Percentiles rank a stretch among this genome's conserved stretches.
Conservation (phyloP, 2,113 vertebrate species). For the Coreoperca whiteheadi region DNA sequence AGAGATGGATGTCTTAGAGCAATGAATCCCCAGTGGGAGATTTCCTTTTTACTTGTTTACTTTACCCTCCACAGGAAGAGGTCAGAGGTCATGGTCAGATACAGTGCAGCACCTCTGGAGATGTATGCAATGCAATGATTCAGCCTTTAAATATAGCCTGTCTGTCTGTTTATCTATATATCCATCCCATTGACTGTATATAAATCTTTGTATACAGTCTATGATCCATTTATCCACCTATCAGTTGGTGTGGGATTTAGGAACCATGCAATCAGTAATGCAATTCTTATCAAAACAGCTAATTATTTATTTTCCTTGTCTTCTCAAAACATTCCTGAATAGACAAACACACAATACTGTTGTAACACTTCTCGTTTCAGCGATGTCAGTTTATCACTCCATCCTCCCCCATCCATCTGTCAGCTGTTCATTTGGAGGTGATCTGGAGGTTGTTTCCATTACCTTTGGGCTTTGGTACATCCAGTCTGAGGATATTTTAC, state of each 20-base stretch:
- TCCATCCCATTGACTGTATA: not conserved
- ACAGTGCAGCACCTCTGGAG: constrained; percentile 13
- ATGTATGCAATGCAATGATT: not conserved
- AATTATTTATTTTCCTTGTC: not conserved
- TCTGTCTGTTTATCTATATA: not conserved
- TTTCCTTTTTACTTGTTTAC: constrained; percentile 5
- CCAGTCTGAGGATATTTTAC: constrained; percentile 10
- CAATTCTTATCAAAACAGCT: not conserved
- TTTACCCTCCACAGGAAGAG: constrained; percentile 7
- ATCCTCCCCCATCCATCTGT: constrained; percentile 51
- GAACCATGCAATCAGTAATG: not conserved
- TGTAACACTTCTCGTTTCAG: constrained; percentile 52
- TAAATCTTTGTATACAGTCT: not conserved
- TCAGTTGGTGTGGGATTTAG: not conserved
- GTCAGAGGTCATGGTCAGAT: constrained; percentile 47
- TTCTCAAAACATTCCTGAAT: not conserved
- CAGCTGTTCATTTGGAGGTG: constrained; percentile 50
- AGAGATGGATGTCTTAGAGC: constrained; percentile 20
- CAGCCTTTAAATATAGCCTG: not conserved
- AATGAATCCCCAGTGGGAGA: constrained; percentile 17
- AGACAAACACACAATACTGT: not conserved
- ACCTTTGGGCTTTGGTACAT: constrained; percentile 4
- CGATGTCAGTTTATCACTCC: constrained; percentile 44
- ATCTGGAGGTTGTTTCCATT: constrained; percentile 4
- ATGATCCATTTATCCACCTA: not conserved